Base-by-base conservation (phyloP, 2,888 invertebrate genomes). In the Entomobrya proxima region DNA sequence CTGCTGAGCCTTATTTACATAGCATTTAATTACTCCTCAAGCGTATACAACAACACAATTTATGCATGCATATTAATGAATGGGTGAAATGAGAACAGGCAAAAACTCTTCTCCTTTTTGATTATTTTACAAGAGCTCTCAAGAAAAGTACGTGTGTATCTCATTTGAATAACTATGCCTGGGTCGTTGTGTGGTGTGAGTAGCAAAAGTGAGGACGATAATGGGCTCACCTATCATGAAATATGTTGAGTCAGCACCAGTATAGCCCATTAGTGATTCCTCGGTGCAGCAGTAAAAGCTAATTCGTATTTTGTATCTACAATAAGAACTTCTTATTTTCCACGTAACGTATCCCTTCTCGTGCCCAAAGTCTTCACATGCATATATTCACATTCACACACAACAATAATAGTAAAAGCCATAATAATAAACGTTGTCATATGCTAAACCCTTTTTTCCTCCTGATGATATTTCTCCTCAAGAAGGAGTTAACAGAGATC, bases 191-290 rank as follows among this genome's bases (percentile, higher is more conserved):
- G 44, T 27, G 47, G 74, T 74, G 50, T 50, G 15, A 24, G 27
- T 5, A 21, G 27, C 13, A 6, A 21, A 1, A 37, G 35, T 18
- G 35, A 64, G 18, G 37, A 37, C 37, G 64, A 64, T 64, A 21
- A 35, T 64, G 64, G 81, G 58, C 61, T 64, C 61, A 74, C 64
- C 75, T 75, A 75, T 82, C 82, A 64, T 82, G 75, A 82, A 82
- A 82, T 82, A 82, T 75, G 75, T 75, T 75, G 74, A 82, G 82
- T 82, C 82, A 82, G 82, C 82, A 50, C 81, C 24, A 69, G 55
- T 24, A 21, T 18, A 18, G 69, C 69, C 80, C 72, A 80, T 80
- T 80, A 72, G 47, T 15, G 7, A 72, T 72, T 72, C 72, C 47
- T 47, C 27, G 44, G 15, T 13, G 30, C 32, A 11, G 7, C 27